Evolutionary conservation across 2,113 vertebrate genomes (phyloP).

Genomic region (Sceloporus tristichus): DNA sequence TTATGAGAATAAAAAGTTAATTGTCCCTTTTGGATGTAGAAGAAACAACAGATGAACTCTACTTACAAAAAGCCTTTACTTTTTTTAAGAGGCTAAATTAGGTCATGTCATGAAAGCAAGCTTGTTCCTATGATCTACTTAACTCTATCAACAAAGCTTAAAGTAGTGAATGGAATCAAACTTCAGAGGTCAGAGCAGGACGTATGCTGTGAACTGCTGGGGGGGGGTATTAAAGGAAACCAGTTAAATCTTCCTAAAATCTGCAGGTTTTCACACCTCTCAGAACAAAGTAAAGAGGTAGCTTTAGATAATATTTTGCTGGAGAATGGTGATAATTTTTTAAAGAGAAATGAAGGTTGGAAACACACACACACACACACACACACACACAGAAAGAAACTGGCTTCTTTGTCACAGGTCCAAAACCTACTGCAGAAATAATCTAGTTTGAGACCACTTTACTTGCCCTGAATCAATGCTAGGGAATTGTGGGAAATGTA

Average conservation of each 20-base stretch:
- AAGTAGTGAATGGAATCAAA: conserved; percentile 67
- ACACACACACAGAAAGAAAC: background rate
- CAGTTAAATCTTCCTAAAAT: conserved; percentile 24
- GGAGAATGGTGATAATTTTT: background rate
- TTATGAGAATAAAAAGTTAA: conserved; percentile 35
- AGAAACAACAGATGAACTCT: conserved; percentile 48
- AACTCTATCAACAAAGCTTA: conserved; percentile 66
- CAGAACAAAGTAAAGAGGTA: background rate
- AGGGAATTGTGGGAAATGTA: no score
- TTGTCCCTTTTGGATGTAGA: conserved; percentile 44
- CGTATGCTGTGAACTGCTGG: conserved; percentile 20
- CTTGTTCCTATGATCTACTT: conserved; percentile 73
- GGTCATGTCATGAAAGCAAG: conserved; percentile 65
- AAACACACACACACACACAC: no score
- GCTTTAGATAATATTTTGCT: background rate
- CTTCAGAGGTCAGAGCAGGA: conserved; percentile 48
- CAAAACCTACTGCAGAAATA: no score
- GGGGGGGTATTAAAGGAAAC: conserved; percentile 51
- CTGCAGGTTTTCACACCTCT: conserved; percentile 5
- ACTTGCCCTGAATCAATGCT: no score
- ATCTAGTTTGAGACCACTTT: no score
- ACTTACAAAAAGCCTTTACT: conserved; percentile 49
- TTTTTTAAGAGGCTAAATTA: conserved; percentile 61
- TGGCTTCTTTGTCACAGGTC: background rate
- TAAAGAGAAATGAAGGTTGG: background rate